phyloP scores from a whole-genome alignment of 2,797 vertebrate species.

The Tokudaia muenninki region DNA sequence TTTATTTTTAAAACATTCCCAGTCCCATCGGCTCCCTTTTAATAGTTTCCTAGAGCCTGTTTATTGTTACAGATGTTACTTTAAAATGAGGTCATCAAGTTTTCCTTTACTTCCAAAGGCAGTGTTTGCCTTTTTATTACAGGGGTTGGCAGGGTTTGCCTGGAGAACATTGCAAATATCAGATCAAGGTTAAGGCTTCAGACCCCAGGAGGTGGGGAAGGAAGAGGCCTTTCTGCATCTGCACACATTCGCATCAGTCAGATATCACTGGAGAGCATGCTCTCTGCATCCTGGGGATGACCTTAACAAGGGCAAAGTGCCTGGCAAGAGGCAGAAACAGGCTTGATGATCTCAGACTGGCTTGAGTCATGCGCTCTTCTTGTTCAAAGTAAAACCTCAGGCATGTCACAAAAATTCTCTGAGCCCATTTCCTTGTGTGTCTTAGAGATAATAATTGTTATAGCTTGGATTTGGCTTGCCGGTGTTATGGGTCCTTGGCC shows the following conservation, averaged over 20 bases:
- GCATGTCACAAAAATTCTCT: not conserved
- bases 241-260: not conserved
- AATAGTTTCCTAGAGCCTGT: constrained; percentile 71
- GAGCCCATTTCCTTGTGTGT: not conserved
- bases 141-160: not conserved
- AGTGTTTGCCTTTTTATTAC: constrained; percentile 60
- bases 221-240: not conserved
- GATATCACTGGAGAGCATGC: not conserved
- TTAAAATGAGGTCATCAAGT: constrained; percentile 71
- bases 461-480: not conserved
- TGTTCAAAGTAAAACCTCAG: not conserved
- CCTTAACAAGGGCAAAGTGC: not conserved
- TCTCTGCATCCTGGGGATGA: not conserved
- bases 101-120: constrained; percentile 61
- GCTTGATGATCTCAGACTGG: not conserved
- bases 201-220: not conserved
- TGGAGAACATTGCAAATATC: constrained; percentile 5
- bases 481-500: not conserved
- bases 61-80: constrained; percentile 81
- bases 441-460: not conserved
- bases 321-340: not conserved
- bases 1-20: constrained; percentile 76
- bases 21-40: constrained; percentile 55
- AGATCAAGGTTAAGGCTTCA: constrained; percentile 55
- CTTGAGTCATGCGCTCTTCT: not conserved